Evolutionary conservation across 2,797 vertebrate species (phyloP).

Genomic region (Alca torda): DNA sequence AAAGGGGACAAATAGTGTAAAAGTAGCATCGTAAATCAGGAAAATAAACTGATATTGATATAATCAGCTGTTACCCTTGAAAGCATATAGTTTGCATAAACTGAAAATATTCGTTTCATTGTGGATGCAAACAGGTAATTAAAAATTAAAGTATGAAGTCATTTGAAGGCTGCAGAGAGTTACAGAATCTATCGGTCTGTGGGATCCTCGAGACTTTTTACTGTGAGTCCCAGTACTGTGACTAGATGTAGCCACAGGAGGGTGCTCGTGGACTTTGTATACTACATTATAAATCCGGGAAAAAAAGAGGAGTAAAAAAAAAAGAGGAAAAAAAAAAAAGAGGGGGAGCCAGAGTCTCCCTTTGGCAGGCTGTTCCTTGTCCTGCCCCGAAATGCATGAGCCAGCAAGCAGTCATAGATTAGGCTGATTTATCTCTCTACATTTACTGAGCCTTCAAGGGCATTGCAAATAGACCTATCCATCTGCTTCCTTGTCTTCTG

Average conservation of each 20-base stretch:
- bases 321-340: background rate
- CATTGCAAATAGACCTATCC: background rate
- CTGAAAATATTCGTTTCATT: background rate
- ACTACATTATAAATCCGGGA: background rate
- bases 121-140: background rate
- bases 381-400: background rate
- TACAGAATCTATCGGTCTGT: background rate
- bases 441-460: background rate
- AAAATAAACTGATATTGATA: background rate
- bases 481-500: background rate
- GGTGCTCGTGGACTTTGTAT: conserved; percentile 47
- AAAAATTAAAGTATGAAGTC: background rate
- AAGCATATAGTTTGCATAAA: background rate
- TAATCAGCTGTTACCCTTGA: background rate
- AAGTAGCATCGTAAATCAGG: background rate
- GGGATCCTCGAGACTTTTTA: background rate
- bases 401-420: background rate
- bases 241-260: conserved; percentile 31
- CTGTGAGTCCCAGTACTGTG: background rate
- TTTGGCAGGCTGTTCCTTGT: background rate
- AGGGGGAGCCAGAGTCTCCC: background rate
- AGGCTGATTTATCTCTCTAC: background rate
- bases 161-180: background rate
- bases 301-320: fast-evolving
- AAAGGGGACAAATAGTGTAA: background rate